phyloP scores from a whole-genome alignment of 2,888 invertebrate species.

The Drosophila bunnanda region DNA sequence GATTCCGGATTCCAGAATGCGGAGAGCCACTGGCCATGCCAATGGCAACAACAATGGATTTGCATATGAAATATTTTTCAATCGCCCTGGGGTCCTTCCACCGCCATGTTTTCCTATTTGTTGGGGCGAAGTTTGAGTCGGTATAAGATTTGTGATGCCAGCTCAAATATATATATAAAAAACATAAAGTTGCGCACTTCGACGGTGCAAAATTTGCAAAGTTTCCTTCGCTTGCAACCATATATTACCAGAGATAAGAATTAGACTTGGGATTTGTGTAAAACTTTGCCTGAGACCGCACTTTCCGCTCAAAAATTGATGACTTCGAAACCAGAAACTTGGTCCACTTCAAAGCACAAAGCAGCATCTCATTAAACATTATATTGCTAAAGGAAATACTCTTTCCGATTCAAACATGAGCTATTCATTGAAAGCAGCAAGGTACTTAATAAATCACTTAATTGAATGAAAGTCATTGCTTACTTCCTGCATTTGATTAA shows the following conservation, averaged over 20 bases:
- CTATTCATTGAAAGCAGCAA: not conserved
- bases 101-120: constrained; percentile 44
- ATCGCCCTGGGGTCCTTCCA: constrained; percentile 62
- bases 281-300: constrained; percentile 16
- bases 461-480: not conserved
- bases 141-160: constrained; percentile 31
- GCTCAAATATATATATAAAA: not conserved
- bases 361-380: not conserved
- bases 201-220: constrained; percentile 54
- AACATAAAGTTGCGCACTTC: constrained; percentile 36
- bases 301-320: constrained; percentile 6
- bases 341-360: constrained; percentile 6
- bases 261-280: constrained; percentile 20
- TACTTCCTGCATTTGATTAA: constrained; percentile 4
- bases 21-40: constrained; percentile 34
- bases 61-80: constrained; percentile 76
- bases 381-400: not conserved
- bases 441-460: constrained; percentile 12
- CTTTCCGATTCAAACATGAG: not conserved
- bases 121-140: constrained; percentile 41
- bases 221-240: constrained; percentile 59
- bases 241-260: constrained; percentile 44
- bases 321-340: not conserved
- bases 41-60: constrained; percentile 53
- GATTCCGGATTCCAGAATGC: constrained; percentile 7